Conservation (phyloP, 2,113 vertebrate species). For the Murina feae region DNA sequence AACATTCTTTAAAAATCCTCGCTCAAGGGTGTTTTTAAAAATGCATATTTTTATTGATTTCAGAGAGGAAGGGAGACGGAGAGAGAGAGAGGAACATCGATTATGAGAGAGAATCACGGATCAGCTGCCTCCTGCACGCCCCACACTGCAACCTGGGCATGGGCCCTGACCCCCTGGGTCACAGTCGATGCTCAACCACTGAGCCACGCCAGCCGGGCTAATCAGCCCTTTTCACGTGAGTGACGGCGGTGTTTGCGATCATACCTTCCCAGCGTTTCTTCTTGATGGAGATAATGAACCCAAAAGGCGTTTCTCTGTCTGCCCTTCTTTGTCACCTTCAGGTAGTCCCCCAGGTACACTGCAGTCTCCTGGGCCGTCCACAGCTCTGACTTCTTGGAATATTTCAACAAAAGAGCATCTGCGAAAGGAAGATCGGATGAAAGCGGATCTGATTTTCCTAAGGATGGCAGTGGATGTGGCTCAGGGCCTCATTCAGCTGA, state of each 20-base stretch:
- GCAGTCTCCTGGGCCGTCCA: constrained; percentile 92
- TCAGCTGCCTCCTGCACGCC: background rate
- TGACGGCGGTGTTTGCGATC: background rate
- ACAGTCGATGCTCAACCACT: background rate
- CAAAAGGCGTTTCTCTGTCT: constrained; percentile 89
- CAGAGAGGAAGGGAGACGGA: background rate
- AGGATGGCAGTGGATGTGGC: background rate
- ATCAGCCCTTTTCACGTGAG: background rate
- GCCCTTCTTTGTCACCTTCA: constrained; percentile 84
- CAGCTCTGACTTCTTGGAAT: constrained; percentile 88
- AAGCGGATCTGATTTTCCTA: background rate
- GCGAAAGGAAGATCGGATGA: constrained; percentile 38
- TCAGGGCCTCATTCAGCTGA: background rate
- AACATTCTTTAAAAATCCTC: no score
- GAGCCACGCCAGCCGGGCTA: background rate
- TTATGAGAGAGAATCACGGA: background rate
- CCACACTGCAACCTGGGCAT: no score
- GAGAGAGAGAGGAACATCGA: background rate
- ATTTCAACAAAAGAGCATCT: constrained; percentile 93
- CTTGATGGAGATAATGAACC: constrained; percentile 94
- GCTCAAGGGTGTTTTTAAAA: background rate
- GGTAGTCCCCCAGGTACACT: constrained; percentile 85
- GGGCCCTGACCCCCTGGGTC: no score
- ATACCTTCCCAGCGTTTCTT: constrained; percentile 91
- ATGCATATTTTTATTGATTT: background rate